phyloP scores from a whole-genome alignment of 1,140 invertebrate genomes.

The Neodiprion lecontei region DNA sequence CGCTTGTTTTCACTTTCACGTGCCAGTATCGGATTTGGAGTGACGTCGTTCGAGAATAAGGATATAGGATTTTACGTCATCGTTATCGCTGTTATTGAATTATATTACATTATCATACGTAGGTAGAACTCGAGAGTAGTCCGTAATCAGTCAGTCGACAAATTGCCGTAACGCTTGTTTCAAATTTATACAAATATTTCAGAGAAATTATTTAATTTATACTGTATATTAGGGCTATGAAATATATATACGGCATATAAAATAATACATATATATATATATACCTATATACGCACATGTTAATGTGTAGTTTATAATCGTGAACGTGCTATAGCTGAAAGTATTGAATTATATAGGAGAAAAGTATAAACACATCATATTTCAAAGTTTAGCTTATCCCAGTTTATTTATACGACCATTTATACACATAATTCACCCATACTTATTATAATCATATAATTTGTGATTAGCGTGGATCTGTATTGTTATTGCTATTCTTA shows the following conservation, averaged over 20 bases:
- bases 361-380: too few relatives aligned
- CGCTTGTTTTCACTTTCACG: neutral
- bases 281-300: too few relatives aligned
- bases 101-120: too few relatives aligned
- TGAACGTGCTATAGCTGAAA: neutral
- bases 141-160: neutral
- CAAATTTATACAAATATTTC: neutral
- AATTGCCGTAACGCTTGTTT: neutral
- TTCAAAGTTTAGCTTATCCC: too few relatives aligned
- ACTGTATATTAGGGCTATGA: neutral
- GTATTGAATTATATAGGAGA: neutral
- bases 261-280: neutral
- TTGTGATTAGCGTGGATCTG: neutral
- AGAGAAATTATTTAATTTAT: too few relatives aligned
- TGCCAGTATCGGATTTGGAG: neutral
- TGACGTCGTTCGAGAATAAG: neutral
- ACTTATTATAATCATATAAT: neutral
- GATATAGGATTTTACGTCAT: neutral
- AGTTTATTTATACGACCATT: neutral
- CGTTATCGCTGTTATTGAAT: neutral
- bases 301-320: neutral
- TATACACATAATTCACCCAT: neutral
- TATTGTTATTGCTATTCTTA: conserved; percentile 4
- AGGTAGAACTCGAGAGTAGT: too few relatives aligned
- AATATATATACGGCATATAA: neutral